Percentiles rank a stretch among this genome's conserved stretches.
Evolutionary conservation across 1,140 invertebrate species (phyloP).

Genomic region (Micrasema longulum): DNA sequence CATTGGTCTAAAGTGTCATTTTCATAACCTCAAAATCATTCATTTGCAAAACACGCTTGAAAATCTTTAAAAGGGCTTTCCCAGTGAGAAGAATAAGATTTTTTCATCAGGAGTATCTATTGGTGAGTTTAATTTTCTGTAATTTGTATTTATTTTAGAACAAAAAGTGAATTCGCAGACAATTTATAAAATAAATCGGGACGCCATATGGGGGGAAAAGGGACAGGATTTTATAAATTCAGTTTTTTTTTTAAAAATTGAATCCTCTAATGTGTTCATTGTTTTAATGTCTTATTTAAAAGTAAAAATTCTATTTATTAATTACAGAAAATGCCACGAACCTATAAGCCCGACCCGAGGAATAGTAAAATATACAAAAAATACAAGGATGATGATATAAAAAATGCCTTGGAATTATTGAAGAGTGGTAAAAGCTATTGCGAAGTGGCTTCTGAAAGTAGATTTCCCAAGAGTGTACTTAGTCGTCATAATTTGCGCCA

Average conservation of each 20-base stretch:
- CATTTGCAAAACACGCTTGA: too few species aligned
- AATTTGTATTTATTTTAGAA: conserved; percentile 3
- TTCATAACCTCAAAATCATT: too few species aligned
- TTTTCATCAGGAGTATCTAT: neutral
- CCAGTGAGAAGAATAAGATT: conserved; percentile 8
- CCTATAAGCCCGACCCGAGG: neutral
- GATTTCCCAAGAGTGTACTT: neutral
- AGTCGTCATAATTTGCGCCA: conserved; percentile 1
- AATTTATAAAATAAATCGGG: conserved; percentile 6
- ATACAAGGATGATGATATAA: neutral
- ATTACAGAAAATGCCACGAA: neutral
- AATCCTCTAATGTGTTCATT: conserved; percentile 1
- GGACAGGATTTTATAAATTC: neutral
- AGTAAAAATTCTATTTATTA: neutral
- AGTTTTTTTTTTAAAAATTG: neutral
- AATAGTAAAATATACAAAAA: neutral
- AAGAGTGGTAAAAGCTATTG: conserved; percentile 6
- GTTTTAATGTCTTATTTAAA: neutral
- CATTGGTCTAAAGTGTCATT: neutral
- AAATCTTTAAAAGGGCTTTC: neutral
- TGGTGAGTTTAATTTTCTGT: neutral
- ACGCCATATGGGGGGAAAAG: conserved; percentile 4
- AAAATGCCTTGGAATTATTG: conserved; percentile 1
- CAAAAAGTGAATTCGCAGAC: conserved; percentile 8
- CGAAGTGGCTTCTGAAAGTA: neutral